Base-by-base conservation (phyloP, 2,888 invertebrate species). In the Tortricodes alternella region DNA sequence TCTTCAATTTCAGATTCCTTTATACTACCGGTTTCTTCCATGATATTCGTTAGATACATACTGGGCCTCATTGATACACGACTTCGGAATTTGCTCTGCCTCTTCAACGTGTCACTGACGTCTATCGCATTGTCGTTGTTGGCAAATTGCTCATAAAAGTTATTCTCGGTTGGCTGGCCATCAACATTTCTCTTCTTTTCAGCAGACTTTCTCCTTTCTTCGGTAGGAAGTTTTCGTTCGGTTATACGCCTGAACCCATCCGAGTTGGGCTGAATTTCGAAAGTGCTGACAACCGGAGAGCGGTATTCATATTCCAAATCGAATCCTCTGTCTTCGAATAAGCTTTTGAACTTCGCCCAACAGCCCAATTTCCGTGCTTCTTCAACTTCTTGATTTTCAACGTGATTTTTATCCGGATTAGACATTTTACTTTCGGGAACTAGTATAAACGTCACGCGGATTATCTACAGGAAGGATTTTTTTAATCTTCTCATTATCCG, bases 111-210 rank as follows among this genome's bases (percentile, higher is more conserved):
- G 32, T 81, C 76, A 8, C 58, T 57, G 37, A 66, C 58, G 13
- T 83, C 85, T 2, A 80, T 77, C 35, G 63, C 65, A 32, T 87
- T 85, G 65, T 87, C 86, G 7, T 66, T 67, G 46, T 78, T 74
- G 11, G 89, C 83, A 58, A 91, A 88, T 66, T 91, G 91, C 59
- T 91, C 91, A 60, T 89, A 89, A 65, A 91, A 89, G 62, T 90
- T 83, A 13, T 80, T 76, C 8, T 76, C 78, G 9, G 76, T 80
- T 9, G 69, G 65, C 43, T 85, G 84, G n/a, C 74, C 80, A 23
- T 81, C 83, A 15, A 68, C 63, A 55, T 60, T 73, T 8, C 68
- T 62, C 1, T 62, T 50, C 24, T 41, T 67, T 44, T 73, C 74
- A 52, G 68, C 65, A 11, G 63, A 62, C 48, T 61, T 65, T 66